A percentile compares a stretch with the other conserved stretches of the same genome.
phyloP scores from a whole-genome alignment of 1,140 invertebrate species.

The Caligus rogercresseyi region DNA sequence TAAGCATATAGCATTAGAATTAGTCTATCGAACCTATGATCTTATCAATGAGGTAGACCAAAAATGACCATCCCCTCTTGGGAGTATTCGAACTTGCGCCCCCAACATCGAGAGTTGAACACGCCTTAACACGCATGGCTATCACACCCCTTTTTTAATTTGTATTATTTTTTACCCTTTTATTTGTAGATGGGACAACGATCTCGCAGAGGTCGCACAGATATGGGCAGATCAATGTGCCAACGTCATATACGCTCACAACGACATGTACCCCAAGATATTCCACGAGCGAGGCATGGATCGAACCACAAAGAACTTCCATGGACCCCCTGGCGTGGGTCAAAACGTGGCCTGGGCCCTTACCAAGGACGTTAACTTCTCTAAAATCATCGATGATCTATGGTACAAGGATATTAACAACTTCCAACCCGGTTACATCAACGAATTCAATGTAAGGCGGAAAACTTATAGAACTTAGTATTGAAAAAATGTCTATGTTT shows the following conservation, averaged over 20 bases:
- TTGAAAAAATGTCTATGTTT: not conserved
- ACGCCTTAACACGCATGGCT: too few species aligned
- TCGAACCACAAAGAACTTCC: conserved; percentile 9
- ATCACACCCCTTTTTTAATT: too few species aligned
- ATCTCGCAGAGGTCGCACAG: conserved; percentile 16
- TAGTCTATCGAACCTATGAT: too few species aligned
- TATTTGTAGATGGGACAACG: conserved; percentile 15
- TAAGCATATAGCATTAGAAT: too few species aligned
- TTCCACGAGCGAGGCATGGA: conserved; percentile 15
- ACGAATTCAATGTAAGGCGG: conserved; percentile 3
- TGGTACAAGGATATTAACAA: conserved; percentile 19
- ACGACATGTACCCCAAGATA: conserved; percentile 12
- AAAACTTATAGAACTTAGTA: not conserved
- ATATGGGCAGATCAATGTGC: conserved; percentile 20
- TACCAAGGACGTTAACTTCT: conserved; percentile 14
- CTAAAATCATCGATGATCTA: conserved; percentile 20
- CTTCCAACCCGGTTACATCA: not conserved
- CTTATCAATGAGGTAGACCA: too few species aligned
- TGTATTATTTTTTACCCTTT: too few species aligned
- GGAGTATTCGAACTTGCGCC: too few species aligned
- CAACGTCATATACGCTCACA: conserved; percentile 10
- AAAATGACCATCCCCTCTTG: too few species aligned
- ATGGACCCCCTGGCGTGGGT: conserved; percentile 13
- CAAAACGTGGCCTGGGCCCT: conserved; percentile 20
- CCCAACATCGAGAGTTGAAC: too few species aligned